A percentile compares a stretch with the other conserved stretches of the same genome.
These are phyloP conservation scores for honey bee (Apis mellifera) DNA, from an alignment of 1,140 invertebrate genomes.

Conservation along the genomic window DNA sequence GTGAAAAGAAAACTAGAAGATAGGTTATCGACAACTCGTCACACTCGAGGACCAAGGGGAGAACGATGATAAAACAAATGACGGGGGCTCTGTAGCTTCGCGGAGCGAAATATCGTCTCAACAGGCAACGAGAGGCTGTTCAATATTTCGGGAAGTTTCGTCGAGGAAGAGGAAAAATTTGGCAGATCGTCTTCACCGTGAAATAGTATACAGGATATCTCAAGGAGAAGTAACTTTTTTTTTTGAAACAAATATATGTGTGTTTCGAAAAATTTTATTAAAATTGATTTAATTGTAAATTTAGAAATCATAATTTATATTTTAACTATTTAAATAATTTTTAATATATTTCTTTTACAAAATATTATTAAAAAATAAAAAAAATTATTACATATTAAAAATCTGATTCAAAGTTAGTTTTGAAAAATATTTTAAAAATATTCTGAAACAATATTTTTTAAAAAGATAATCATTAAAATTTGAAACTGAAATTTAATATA, in stretches of 20 bases:
- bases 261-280: too few species aligned
- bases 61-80: conserved; percentile 28
- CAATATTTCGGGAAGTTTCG: conserved; percentile 37
- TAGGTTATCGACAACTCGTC: conserved; percentile 31
- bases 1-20: not conserved
- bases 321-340: not conserved
- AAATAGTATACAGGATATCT: not conserved
- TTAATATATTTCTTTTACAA: too few species aligned
- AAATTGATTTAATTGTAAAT: not conserved
- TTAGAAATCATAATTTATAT: not conserved
- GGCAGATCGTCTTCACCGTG: not conserved
- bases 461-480: too few species aligned
- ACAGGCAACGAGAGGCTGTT: conserved; percentile 25
- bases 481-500: too few species aligned
- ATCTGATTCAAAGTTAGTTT: too few species aligned
- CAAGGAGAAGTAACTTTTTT: not conserved
- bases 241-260: not conserved
- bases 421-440: too few species aligned
- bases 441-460: too few species aligned
- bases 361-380: too few species aligned
- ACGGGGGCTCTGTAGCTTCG: not conserved
- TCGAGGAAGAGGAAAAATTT: conserved; percentile 3
- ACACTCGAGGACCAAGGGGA: not conserved
- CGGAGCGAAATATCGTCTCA: conserved; percentile 27
- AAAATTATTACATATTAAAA: too few species aligned